A percentile compares a stretch with the other conserved stretches of the same genome.
These are phyloP conservation scores for Torymus auratus DNA, from an alignment of 2,888 invertebrate genomes.

Conservation along the genomic window DNA sequence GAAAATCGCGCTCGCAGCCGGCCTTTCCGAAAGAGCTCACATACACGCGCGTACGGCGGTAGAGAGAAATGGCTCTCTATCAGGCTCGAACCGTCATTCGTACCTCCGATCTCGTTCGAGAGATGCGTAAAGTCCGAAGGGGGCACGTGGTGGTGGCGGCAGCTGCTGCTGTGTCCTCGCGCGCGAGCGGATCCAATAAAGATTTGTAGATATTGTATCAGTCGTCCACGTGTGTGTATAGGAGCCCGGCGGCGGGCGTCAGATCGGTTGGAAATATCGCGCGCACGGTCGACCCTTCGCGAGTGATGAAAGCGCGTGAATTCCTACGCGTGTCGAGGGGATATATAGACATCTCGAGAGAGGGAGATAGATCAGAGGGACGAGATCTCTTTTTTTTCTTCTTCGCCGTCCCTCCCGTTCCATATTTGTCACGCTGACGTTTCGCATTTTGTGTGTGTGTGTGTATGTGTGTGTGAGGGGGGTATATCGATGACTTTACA, in stretches of 20 bases:
- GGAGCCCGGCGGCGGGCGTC: not conserved
- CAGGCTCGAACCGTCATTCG: too few species aligned
- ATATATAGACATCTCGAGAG: too few species aligned
- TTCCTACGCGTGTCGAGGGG: not conserved
- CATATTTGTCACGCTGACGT: not conserved
- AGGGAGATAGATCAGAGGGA: too few species aligned
- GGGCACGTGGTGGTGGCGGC: too few species aligned
- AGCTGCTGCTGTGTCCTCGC: not conserved
- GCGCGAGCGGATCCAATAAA: constrained; percentile 25
- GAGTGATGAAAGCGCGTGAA: not conserved
- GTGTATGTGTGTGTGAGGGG: too few species aligned
- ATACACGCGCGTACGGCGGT: too few species aligned
- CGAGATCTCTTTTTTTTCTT: not conserved
- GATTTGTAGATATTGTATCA: constrained; percentile 51
- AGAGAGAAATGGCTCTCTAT: too few species aligned
- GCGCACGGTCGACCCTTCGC: not conserved
- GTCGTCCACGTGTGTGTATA: not conserved
- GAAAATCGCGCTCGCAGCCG: too few species aligned
- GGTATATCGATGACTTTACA: constrained; percentile 23
- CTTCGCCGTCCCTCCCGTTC: not conserved
- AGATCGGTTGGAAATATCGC: constrained; percentile 30
- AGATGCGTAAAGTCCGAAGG: constrained; percentile 1
- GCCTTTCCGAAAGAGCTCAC: too few species aligned
- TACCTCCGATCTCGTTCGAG: constrained; percentile 5
- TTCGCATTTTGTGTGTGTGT: not conserved